Evolutionary conservation across 2,888 invertebrate genomes (phyloP).

Genomic region (Odontocolon sp.): DNA sequence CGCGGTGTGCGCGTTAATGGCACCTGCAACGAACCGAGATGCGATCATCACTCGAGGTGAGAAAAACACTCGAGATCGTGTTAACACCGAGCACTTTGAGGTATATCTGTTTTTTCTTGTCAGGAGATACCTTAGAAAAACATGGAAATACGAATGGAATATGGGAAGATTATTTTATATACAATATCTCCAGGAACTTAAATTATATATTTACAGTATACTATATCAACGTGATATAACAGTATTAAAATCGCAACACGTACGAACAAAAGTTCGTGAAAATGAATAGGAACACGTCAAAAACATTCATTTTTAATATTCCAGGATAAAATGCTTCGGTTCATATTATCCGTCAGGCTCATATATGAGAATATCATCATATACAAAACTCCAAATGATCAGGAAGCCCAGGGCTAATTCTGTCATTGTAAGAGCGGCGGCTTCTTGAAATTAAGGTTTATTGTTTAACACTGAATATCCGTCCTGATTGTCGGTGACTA

Average conservation of each 20-base stretch:
- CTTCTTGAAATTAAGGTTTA: constrained; percentile 73
- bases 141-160: constrained; percentile 23
- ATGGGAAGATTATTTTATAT: not conserved
- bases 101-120: constrained; percentile 45
- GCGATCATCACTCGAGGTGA: constrained; percentile 58
- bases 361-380: not conserved
- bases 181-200: too few relatives aligned
- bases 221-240: too few relatives aligned
- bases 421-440: constrained; percentile 61
- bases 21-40: constrained; percentile 32
- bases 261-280: too few relatives aligned
- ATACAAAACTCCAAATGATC: not conserved
- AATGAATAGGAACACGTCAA: too few relatives aligned
- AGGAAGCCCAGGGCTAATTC: constrained; percentile 37
- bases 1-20: constrained; percentile 53
- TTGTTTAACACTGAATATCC: constrained; percentile 74
- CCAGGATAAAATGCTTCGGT: too few relatives aligned
- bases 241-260: too few relatives aligned
- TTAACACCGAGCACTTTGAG: constrained; percentile 58
- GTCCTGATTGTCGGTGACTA: constrained; percentile 76
- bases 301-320: too few relatives aligned
- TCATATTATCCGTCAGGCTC: not conserved
- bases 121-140: constrained; percentile 27
- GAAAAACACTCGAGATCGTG: constrained; percentile 55
- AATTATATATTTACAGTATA: too few relatives aligned